phyloP scores from a whole-genome alignment of 2,113 vertebrate genomes.

The Mobula birostris region DNA sequence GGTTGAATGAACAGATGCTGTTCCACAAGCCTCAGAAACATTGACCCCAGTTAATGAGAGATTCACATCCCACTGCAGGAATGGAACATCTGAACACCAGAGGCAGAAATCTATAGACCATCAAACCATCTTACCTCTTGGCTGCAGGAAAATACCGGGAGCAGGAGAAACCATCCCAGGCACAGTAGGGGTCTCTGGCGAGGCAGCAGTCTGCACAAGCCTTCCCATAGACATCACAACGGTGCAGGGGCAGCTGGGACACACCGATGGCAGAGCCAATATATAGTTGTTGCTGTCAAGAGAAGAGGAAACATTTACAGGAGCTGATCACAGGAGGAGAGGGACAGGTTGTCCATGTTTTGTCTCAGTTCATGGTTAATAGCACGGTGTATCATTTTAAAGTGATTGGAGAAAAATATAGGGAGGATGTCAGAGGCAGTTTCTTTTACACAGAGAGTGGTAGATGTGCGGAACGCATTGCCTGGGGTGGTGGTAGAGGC shows the following conservation, averaged over 20 bases:
- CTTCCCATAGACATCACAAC: constrained; percentile 89
- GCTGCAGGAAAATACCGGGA: constrained; percentile 96
- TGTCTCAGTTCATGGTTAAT: not conserved
- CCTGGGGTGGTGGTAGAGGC: no score
- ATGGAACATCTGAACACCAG: not conserved
- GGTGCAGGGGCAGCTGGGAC: constrained; percentile 87
- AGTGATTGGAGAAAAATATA: no score
- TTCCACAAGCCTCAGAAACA: not conserved
- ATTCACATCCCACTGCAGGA: no score
- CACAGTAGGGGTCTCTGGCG: constrained; percentile 92
- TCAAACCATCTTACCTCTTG: constrained; percentile 71
- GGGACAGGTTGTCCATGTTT: not conserved
- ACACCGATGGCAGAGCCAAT: constrained; percentile 78
- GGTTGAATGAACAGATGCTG: not conserved
- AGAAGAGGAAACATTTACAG: constrained; percentile 39
- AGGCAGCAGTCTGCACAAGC: constrained; percentile 96
- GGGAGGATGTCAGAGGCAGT: no score
- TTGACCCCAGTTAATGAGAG: not conserved
- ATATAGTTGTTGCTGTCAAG: constrained; percentile 87
- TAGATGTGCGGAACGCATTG: no score
- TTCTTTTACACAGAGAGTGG: no score
- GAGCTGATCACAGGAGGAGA: not conserved
- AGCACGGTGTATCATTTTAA: no score
- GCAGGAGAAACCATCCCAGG: constrained; percentile 91
- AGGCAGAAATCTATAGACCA: not conserved